Conservation (phyloP, 2,113 vertebrate species). For the Brachypteracias leptosomus region DNA sequence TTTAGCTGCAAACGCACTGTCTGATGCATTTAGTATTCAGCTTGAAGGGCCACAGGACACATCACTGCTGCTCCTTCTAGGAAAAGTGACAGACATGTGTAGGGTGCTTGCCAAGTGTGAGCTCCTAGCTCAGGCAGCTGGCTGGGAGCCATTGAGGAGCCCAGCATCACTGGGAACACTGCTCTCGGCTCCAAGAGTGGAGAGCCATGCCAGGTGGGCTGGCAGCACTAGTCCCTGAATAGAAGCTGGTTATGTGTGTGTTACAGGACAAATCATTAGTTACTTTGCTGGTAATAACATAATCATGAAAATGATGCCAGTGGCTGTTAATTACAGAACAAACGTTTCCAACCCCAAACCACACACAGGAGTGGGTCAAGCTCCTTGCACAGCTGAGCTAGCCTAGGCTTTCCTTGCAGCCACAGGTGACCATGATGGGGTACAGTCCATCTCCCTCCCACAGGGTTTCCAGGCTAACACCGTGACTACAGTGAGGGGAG, state of each 20-base stretch:
- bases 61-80: neutral
- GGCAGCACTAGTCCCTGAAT: neutral
- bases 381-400: neutral
- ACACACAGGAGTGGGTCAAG: neutral
- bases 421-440: neutral
- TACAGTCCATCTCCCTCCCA: neutral
- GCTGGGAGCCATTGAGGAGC: accelerated
- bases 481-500: neutral
- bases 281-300: neutral
- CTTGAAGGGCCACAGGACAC: neutral
- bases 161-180: accelerated
- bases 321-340: neutral
- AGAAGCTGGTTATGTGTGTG: neutral
- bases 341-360: neutral
- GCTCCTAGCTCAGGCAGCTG: neutral
- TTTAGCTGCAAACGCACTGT: slow-evolving; percentile 13
- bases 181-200: accelerated
- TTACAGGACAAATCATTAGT: neutral
- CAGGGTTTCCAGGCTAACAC: neutral
- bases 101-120: neutral
- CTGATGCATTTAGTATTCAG: neutral
- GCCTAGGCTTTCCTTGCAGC: neutral
- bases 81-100: neutral
- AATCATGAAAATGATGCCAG: neutral
- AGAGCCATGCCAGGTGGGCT: accelerated